Evolutionary conservation across 2,888 invertebrate species (phyloP).

Genomic region (Zele albiditarsus): DNA sequence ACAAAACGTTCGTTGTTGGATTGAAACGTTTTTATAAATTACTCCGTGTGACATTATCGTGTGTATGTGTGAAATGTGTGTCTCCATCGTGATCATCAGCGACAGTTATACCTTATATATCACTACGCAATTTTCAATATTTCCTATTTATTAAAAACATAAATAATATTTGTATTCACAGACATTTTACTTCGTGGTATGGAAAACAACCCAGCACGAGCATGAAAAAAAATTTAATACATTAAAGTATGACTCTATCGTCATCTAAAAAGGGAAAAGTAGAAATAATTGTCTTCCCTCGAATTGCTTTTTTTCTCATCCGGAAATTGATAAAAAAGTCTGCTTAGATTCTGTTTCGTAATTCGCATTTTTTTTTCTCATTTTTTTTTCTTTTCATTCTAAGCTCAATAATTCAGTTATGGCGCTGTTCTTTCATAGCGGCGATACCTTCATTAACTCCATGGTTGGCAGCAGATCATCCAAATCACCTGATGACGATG

Average conservation of each 20-base stretch:
- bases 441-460: constrained; percentile 64
- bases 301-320: background rate
- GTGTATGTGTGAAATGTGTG: background rate
- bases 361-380: background rate
- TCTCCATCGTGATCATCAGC: background rate
- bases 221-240: background rate
- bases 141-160: background rate
- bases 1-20: background rate
- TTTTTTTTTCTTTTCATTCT: constrained; percentile 37
- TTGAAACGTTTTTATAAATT: background rate
- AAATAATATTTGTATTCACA: constrained; percentile 29
- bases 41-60: background rate
- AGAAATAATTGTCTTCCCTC: background rate
- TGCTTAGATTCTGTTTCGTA: constrained; percentile 14
- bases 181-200: background rate
- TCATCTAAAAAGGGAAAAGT: background rate
- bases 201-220: background rate
- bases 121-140: background rate
- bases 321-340: constrained; percentile 12
- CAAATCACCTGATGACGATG: constrained; percentile 48
- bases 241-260: background rate
- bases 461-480: constrained; percentile 50
- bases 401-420: constrained; percentile 48
- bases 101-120: background rate
- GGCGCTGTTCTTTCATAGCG: constrained; percentile 52